phyloP scores from a whole-genome alignment of 2,113 vertebrate genomes.

The Spea bombifrons region DNA sequence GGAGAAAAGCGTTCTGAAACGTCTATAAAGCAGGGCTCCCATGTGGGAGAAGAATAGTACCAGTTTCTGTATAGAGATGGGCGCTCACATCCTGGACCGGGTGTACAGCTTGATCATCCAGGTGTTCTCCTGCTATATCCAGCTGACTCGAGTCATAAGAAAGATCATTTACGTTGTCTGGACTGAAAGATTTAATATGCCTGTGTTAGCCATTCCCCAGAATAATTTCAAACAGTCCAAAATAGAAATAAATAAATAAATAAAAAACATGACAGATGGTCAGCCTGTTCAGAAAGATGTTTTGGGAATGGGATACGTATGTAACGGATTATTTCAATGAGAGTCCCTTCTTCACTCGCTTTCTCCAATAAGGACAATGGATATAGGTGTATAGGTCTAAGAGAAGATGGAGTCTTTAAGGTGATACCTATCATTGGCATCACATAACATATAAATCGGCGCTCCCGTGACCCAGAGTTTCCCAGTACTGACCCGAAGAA shows the following conservation, averaged over 20 bases:
- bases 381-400: no score
- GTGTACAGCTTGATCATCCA: slow-evolving; percentile 49
- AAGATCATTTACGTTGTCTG: slow-evolving; percentile 57
- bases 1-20: neutral
- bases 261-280: neutral
- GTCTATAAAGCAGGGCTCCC: no score
- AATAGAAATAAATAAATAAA: neutral
- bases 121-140: slow-evolving; percentile 59
- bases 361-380: no score
- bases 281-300: neutral
- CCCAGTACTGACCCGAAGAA: no score
- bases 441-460: no score
- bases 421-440: no score
- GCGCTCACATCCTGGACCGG: slow-evolving; percentile 53
- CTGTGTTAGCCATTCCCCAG: neutral
- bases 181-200: slow-evolving; percentile 49
- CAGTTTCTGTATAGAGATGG: slow-evolving; percentile 62
- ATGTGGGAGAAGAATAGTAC: slow-evolving; percentile 49
- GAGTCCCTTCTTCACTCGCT: neutral
- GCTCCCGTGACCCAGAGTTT: no score
- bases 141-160: slow-evolving; percentile 51
- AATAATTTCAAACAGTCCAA: neutral
- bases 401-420: no score
- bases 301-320: no score
- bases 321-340: neutral